These are phyloP conservation scores for Python bivittatus DNA, from an alignment of 2,113 vertebrate species.

Conservation along the genomic window DNA sequence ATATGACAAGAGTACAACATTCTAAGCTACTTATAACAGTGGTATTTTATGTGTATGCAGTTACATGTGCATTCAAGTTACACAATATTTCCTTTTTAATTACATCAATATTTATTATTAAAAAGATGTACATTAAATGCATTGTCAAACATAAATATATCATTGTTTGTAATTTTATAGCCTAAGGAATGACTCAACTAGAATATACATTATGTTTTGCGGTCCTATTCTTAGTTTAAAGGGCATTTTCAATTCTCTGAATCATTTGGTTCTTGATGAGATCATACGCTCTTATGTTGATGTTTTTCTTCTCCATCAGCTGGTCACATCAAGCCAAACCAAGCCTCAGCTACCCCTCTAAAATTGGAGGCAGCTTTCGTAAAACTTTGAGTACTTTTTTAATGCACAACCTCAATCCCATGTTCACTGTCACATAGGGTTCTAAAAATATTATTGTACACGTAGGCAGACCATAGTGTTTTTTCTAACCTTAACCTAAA, in stretches of 20 bases:
- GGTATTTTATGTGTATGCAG: not conserved
- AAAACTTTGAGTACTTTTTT: not conserved
- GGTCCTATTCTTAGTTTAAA: not conserved
- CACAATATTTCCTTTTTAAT: not conserved
- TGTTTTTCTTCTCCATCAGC: not conserved
- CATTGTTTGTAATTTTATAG: not conserved
- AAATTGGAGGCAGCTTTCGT: not conserved
- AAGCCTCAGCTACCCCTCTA: not conserved
- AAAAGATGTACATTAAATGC: not conserved
- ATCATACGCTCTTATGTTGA: not conserved
- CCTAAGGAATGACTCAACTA: not conserved
- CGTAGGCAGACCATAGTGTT: too few relatives aligned
- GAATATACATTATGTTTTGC: not conserved
- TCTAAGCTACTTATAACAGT: not conserved
- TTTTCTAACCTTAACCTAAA: too few relatives aligned
- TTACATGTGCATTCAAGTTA: not conserved
- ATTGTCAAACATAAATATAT: not conserved
- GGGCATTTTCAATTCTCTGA: not conserved
- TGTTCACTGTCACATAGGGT: not conserved
- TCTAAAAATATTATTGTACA: not conserved
- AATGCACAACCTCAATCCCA: not conserved
- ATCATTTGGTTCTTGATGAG: too few relatives aligned
- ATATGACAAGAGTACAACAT: not conserved
- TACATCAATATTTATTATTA: not conserved
- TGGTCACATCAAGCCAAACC: not conserved